Base-by-base conservation (phyloP, 2,888 invertebrate species). In the Phaedon cochleariae region DNA sequence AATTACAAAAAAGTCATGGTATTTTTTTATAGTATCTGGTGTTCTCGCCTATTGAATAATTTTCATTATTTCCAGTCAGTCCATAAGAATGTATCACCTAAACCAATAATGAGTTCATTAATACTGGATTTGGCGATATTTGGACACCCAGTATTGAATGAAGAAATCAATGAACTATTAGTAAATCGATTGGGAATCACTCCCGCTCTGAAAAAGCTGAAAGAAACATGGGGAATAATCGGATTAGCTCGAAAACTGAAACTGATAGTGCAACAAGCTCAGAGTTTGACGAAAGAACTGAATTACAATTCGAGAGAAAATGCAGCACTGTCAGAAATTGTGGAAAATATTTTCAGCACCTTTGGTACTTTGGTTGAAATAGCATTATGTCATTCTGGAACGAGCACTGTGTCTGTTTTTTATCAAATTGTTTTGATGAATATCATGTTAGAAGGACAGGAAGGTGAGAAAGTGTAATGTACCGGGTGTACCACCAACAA, bases 111-210 rank as follows among this genome's bases (percentile, higher is more conserved):
- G 4, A 76, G 78, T 6, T 78, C 86, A 10, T 86, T 86, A 64
- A 86, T 89, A 76, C 57, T 86, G 18, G 90, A 90, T 74, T 82
- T 90, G 77, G 85, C 89, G 0, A 76, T 91, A 9, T 89, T 87
- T 75, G 91, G 91, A 0, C 88, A 88, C 75, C 77, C 83, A n/a
- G 85, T 90, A 0, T 84, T 88, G 0, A 86, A 87, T 49, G 86
- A 87, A 0, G 83, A 85, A 26, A 84, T 89, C 0, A 78, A 86
- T 51, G 75, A 77, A 34, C 79, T 83, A 0, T 88, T 87, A 0
- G 68, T 84, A 10, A 85, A 85, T 15, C 82, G 89, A 41, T 84
- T 85, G 68, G 85, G 86, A 2, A 17, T 74, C 41, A 31, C 79
- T 74, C 55, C 78, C 77, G 0, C 26, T 2, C 20, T 34, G 6